Evolutionary conservation across 2,888 invertebrate species (phyloP).

Genomic region (Drosophila mimetica): DNA sequence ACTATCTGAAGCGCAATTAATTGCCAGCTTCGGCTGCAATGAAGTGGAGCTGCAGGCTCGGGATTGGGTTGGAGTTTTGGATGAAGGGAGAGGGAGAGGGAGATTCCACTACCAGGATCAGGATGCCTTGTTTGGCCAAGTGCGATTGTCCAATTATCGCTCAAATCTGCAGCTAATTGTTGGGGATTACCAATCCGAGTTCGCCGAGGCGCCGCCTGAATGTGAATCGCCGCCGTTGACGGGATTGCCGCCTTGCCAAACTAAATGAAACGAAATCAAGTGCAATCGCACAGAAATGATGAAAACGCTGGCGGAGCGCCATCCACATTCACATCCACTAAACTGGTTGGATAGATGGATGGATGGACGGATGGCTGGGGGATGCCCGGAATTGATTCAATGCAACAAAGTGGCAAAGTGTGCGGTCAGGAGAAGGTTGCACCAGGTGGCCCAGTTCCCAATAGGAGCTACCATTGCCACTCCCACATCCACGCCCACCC

Average conservation of each 20-base stretch:
- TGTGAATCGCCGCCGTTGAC: background rate
- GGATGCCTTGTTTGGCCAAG: constrained; percentile 9
- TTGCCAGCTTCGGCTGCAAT: constrained; percentile 48
- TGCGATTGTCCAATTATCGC: constrained; percentile 42
- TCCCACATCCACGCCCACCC: too few species aligned
- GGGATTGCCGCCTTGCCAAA: constrained; percentile 18
- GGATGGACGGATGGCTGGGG: constrained; percentile 4
- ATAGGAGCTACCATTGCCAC: constrained; percentile 23
- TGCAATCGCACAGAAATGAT: constrained; percentile 27
- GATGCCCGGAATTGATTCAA: constrained; percentile 45
- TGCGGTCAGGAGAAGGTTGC: constrained; percentile 47
- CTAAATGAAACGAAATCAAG: constrained; percentile 36
- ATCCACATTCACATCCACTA: background rate
- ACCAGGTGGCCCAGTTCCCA: constrained; percentile 70
- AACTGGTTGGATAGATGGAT: background rate
- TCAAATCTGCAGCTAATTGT: constrained; percentile 43
- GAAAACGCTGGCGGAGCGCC: constrained; percentile 5
- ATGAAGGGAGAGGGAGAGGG: background rate
- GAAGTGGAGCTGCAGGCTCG: background rate
- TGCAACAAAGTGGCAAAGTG: constrained; percentile 53
- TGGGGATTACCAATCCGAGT: constrained; percentile 32
- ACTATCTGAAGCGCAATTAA: constrained; percentile 72
- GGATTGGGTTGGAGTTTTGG: background rate
- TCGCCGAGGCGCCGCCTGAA: background rate
- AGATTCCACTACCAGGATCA: too few species aligned